Base-by-base conservation (phyloP, 2,888 invertebrate genomes). In the Amphipoea oculea region DNA sequence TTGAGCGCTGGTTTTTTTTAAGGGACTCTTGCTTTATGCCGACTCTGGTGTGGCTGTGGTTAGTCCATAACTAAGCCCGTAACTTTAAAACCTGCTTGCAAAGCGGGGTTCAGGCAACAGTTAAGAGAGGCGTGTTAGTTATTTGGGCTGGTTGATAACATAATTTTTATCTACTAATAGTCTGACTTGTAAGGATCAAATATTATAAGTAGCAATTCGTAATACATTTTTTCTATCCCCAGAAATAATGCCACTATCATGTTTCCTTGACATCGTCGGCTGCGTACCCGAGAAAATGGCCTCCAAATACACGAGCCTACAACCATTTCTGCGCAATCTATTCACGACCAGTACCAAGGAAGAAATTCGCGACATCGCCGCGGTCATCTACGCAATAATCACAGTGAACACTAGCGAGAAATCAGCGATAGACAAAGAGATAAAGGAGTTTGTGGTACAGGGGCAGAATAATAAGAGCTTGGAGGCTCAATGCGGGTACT, bases 221-320 rank as follows among this genome's bases (percentile, higher is more conserved):
- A 45, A 45, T 45, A 11, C 0, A 1, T 11, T 45, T 45, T 45
- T 45, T 45, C 45, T 45, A 29, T 79, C 92, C 93, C 3, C 92
- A 98, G 98, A 97, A 90, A 92, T 97, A 68, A 97, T 98, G 94
- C 96, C 98, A 0, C 93, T 99, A 74, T 98, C 98, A 77, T 98
- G 98, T 88, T 97, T 99, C 91, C 96, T 99, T 87, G 99, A 99
- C 95, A 97, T 99, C 42, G 97, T 99, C n/a, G 99, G 99, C 65
- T 98, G 98, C 81, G 97, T 98, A 17, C 98, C 99, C 0, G 97
- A 98, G 42, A 95, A 97, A 78, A 97, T 99, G 90, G 97, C 98
- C 0, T 91, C 97, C 57, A 97, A 97, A 84, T 98, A 98, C 92
- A 95, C 97, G 4, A 97, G 96, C 57, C 97, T 98, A 36, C 91